phyloP scores from a whole-genome alignment of 2,113 vertebrate species.

The Chamaea fasciata region DNA sequence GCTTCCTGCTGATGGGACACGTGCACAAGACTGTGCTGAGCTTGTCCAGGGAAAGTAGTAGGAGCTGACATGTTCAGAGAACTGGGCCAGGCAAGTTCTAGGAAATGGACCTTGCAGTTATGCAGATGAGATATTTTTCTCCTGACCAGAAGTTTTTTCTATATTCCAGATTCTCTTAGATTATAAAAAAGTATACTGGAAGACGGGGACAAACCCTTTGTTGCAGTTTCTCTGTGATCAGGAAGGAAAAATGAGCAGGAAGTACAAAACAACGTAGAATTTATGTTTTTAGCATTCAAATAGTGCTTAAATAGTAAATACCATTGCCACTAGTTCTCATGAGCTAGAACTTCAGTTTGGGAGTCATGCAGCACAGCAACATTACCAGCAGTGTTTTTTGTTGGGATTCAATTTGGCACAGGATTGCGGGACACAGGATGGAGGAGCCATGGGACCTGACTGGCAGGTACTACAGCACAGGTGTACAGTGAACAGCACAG shows the following conservation, averaged over 20 bases:
- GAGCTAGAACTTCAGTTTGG: neutral
- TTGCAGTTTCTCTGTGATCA: neutral
- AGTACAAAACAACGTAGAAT: neutral
- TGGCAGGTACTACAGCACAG: neutral
- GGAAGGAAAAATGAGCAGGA: neutral
- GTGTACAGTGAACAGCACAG: neutral
- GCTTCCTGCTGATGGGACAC: neutral
- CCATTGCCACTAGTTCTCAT: neutral
- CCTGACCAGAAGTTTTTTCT: neutral
- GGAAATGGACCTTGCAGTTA: neutral
- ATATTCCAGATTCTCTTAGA: neutral
- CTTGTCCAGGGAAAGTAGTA: neutral
- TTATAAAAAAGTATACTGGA: neutral
- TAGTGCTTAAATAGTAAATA: neutral
- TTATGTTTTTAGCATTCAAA: neutral
- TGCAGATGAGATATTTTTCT: neutral
- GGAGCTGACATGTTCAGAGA: neutral
- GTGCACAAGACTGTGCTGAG: rapidly evolving
- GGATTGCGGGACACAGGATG: rapidly evolving
- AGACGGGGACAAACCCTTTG: neutral
- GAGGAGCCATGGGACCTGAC: neutral
- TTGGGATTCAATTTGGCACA: neutral
- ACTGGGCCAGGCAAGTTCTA: neutral
- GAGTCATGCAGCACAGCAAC: rapidly evolving
- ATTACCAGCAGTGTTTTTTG: neutral